These are phyloP conservation scores for Esox lucius DNA, from an alignment of 2,797 vertebrate genomes.

Conservation along the genomic window DNA sequence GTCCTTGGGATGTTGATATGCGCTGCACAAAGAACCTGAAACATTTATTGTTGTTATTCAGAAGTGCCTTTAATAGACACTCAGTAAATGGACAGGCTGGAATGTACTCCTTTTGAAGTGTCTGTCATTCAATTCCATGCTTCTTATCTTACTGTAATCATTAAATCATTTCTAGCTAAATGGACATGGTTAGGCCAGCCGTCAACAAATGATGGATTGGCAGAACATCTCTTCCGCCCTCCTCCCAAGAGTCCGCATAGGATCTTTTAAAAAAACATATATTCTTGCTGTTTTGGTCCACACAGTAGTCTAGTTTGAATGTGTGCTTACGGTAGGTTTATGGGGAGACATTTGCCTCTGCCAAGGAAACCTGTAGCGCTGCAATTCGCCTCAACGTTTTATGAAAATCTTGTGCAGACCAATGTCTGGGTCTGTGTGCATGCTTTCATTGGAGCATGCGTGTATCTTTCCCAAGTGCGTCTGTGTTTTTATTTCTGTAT, in stretches of 20 bases:
- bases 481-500: background rate
- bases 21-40: background rate
- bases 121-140: background rate
- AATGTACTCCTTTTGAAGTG: background rate
- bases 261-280: no score
- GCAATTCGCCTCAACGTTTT: constrained; percentile 31
- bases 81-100: background rate
- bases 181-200: background rate
- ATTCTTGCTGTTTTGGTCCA: background rate
- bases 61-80: background rate
- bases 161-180: background rate
- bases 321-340: constrained; percentile 26
- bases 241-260: background rate
- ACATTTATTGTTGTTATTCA: background rate
- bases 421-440: background rate
- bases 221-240: background rate
- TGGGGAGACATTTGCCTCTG: constrained; percentile 63
- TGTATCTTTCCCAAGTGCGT: constrained; percentile 29
- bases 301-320: constrained; percentile 1
- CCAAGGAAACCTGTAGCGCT: constrained; percentile 72
- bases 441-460: background rate
- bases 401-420: background rate
- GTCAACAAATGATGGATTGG: background rate
- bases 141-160: background rate
- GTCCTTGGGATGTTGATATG: background rate